Conservation (phyloP, 2,888 invertebrate species). For the Xanthia togata region DNA sequence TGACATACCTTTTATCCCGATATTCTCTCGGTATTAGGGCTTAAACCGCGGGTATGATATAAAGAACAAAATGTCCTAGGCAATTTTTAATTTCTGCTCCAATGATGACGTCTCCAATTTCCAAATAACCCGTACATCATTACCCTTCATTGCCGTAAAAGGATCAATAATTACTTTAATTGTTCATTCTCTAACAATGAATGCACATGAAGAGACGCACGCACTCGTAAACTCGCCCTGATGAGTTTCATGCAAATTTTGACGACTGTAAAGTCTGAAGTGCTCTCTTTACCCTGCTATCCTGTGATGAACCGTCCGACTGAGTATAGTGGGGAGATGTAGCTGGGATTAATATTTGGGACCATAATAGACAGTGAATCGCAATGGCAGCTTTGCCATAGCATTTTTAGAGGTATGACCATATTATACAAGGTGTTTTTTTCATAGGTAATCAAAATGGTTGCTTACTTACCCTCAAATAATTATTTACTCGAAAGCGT, state of each 20-base stretch:
- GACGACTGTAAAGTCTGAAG: constrained; percentile 71
- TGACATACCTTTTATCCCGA: too few relatives aligned
- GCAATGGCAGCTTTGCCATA: background rate
- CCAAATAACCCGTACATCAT: background rate
- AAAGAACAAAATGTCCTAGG: background rate
- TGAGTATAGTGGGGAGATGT: constrained; percentile 21
- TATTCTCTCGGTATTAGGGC: too few relatives aligned
- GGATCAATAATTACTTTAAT: constrained; percentile 59
- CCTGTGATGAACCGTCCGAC: constrained; percentile 64
- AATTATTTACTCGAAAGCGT: background rate
- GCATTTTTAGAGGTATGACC: background rate
- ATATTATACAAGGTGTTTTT: background rate
- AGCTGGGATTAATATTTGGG: constrained; percentile 29
- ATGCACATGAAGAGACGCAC: constrained; percentile 68
- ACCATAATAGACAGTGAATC: background rate
- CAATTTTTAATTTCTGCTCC: background rate
- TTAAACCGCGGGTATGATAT: too few relatives aligned
- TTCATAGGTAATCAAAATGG: background rate
- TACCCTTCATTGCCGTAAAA: constrained; percentile 10
- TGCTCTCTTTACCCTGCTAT: constrained; percentile 70
- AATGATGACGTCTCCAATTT: background rate
- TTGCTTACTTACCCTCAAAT: background rate
- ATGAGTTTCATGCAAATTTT: constrained; percentile 79
- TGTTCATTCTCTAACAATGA: constrained; percentile 59
- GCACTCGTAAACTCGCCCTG: constrained; percentile 71